These are phyloP conservation scores for Trichomycterus rosablanca DNA, from an alignment of 2,113 vertebrate species.

Conservation along the genomic window DNA sequence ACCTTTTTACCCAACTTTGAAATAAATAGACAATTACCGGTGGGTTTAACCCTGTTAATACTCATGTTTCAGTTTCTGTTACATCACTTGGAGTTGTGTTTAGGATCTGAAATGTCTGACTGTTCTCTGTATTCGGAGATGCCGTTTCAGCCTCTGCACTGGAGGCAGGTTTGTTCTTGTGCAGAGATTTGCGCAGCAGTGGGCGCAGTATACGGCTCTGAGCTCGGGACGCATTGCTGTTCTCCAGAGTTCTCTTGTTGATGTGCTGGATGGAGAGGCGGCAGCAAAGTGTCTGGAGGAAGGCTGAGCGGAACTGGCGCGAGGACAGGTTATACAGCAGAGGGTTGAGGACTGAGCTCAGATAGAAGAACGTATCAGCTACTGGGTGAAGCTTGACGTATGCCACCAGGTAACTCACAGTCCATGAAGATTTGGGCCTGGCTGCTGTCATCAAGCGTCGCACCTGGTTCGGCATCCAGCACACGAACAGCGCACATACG, in stretches of 20 bases:
- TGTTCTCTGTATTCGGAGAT: neutral
- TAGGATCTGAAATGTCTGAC: neutral
- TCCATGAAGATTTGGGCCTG: constrained; percentile 80
- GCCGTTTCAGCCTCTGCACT: constrained; percentile 2
- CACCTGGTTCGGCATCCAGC: constrained; percentile 91
- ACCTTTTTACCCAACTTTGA: too few relatives aligned
- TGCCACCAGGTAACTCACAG: constrained; percentile 64
- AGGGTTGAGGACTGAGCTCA: constrained; percentile 91
- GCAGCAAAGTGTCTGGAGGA: constrained; percentile 81
- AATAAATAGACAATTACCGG: too few relatives aligned
- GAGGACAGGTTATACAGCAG: constrained; percentile 93
- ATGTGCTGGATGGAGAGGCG: constrained; percentile 72
- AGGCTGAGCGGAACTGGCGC: constrained; percentile 82
- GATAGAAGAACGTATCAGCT: constrained; percentile 86
- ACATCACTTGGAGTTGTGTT: neutral
- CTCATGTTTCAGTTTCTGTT: constrained; percentile 26
- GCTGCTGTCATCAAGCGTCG: constrained; percentile 83
- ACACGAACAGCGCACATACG: constrained; percentile 75
- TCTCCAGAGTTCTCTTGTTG: constrained; percentile 63
- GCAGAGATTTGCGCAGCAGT: constrained; percentile 53
- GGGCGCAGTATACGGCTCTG: constrained; percentile 54
- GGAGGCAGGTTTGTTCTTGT: neutral
- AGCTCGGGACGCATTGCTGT: constrained; percentile 1
- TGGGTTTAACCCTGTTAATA: too few relatives aligned
- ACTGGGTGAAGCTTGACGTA: constrained; percentile 80